Evolutionary conservation across 1,140 invertebrate genomes (phyloP).

Genomic region (Eciton burchellii): DNA sequence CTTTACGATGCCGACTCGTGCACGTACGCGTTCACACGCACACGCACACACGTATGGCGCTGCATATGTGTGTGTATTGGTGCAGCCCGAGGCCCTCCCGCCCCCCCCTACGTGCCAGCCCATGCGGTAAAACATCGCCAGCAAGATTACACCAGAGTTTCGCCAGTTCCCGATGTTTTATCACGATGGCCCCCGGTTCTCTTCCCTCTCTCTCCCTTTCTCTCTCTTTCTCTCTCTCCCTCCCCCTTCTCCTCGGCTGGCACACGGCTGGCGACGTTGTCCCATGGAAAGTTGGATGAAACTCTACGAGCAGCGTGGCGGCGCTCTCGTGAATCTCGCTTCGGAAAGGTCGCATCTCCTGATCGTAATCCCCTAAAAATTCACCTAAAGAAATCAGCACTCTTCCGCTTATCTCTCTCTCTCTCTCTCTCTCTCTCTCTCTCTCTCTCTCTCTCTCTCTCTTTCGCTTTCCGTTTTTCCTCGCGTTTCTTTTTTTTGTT

Average conservation of each 20-base stretch:
- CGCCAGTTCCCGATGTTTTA: slow-evolving; percentile 79
- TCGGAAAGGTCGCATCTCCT: slow-evolving; percentile 27
- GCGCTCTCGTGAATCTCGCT: slow-evolving; percentile 44
- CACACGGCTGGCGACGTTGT: slow-evolving; percentile 52
- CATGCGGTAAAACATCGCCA: slow-evolving; percentile 75
- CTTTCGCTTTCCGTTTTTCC: no score
- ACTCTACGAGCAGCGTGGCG: slow-evolving; percentile 34
- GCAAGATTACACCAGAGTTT: slow-evolving; percentile 79
- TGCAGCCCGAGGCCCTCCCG: slow-evolving; percentile 31
- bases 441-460: no score
- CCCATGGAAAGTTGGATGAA: slow-evolving; percentile 57
- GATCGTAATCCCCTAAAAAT: slow-evolving; percentile 51
- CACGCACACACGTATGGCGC: no score
- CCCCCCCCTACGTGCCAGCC: slow-evolving; percentile 62
- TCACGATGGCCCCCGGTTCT: slow-evolving; percentile 72
- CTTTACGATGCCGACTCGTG: slow-evolving; percentile 71
- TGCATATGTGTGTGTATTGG: neutral
- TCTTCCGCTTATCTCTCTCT: no score
- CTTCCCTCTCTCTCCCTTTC: slow-evolving; percentile 23
- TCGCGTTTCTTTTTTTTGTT: neutral
- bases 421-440: no score
- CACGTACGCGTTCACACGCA: neutral
- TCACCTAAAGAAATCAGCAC: slow-evolving; percentile 26
- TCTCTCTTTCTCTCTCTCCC: slow-evolving; percentile 19
- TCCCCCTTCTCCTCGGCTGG: neutral